Percentiles rank a stretch among this genome's conserved stretches.
phyloP scores from a whole-genome alignment of 2,888 invertebrate species.

The Nesidiocoris tenuis region DNA sequence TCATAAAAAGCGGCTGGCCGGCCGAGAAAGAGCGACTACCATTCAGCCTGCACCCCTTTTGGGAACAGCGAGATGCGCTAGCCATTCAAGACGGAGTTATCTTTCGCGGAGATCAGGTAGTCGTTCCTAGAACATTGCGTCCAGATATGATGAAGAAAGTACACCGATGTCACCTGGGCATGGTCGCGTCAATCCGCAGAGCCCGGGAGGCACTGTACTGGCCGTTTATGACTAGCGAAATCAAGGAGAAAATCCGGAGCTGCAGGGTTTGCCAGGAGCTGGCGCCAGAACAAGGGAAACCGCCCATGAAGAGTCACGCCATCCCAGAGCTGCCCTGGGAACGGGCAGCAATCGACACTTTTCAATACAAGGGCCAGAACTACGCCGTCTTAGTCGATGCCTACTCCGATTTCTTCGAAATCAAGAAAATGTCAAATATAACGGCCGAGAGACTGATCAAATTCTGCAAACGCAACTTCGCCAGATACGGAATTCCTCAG shows the following conservation, averaged over 20 bases:
- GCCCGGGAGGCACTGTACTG: slow-evolving; percentile 13
- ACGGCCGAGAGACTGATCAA: background rate
- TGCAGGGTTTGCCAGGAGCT: background rate
- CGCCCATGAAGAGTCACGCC: slow-evolving; percentile 14
- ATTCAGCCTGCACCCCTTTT: background rate
- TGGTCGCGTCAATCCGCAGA: background rate
- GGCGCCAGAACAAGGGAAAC: background rate
- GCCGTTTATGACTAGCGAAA: slow-evolving; percentile 9
- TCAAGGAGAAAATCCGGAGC: background rate
- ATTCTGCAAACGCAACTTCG: slow-evolving; percentile 26
- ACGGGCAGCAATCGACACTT: slow-evolving; percentile 13
- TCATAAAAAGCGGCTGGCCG: slow-evolving; percentile 9
- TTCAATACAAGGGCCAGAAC: background rate
- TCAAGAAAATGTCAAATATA: background rate
- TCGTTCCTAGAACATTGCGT: slow-evolving; percentile 10
- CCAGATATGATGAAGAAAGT: background rate
- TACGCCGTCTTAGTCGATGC: slow-evolving; percentile 8
- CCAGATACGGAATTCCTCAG: slow-evolving; percentile 30
- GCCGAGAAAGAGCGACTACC: background rate
- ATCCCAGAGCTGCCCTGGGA: slow-evolving; percentile 26
- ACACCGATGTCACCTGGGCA: background rate
- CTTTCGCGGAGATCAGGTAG: slow-evolving; percentile 2
- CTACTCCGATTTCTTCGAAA: slow-evolving; percentile 30
- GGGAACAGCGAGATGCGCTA: background rate
- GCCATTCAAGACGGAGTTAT: slow-evolving; percentile 24